Evolutionary conservation across 2,113 vertebrate species (phyloP), one percentile per base, ranked within the genome.

Genomic region (Mandrillus leucophaeus): DNA sequence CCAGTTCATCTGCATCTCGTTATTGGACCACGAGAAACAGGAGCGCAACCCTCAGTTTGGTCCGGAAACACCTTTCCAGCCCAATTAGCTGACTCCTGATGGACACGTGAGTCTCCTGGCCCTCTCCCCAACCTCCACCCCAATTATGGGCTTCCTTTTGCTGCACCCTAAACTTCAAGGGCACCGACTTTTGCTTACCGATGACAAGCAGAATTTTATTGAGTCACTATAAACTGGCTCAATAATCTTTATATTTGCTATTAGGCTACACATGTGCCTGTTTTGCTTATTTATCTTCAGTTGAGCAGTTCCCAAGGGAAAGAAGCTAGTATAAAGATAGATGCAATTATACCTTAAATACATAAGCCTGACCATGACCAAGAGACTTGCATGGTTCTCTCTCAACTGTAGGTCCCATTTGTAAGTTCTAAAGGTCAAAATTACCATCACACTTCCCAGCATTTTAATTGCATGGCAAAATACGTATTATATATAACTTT

Each of bases 401-500:
- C 92, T 90, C 22, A 80, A n/a, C 8, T 84, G 81, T 96, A 61
- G 61, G 52, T 92, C 61, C 35, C 81, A 84, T 90, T 79, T 90
- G 84, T 78, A n/a, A 48, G 27, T 72, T 83, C 84, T 95, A 70
- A 88, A 86, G 95, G 95, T 88, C 96, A 90, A 93, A 73, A 85
- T 78, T 78, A 95, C 70, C 93, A 82, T n/a, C 17, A 61, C 76
- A 86, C 95, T 88, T 78, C 61, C 80, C 97, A 73, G 87, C 89
- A 90, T 98, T 94, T 98, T 97, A 96, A 96, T 66, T 17, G 5
- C 7, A 61, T 7, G 9, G 18, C 86, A 94, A 97, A 98, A 97
- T 66, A 78, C 80, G 20, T 40, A 93, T 95, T 96, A 97, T 81
- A 78, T 84, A 23, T 35, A 88, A 73, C 72, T 97, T 98, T 87